Evolutionary conservation across 2,888 invertebrate species (phyloP), one percentile per base, ranked within the genome.

Genomic region (Cryptus viduatorius): DNA sequence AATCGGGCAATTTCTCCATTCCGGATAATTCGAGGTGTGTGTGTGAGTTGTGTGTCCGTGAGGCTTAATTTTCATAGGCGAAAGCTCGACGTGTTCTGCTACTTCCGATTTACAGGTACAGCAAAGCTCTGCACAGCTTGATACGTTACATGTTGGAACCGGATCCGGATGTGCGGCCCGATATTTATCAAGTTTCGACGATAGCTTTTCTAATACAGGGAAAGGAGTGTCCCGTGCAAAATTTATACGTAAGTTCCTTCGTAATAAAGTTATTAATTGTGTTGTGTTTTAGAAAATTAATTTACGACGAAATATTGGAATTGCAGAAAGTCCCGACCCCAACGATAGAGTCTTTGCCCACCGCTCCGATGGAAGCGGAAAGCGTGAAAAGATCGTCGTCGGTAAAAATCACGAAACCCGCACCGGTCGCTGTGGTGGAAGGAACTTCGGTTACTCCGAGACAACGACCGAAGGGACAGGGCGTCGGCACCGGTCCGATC

Each of bases 1-100:
- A 98, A 94, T 97, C 97, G 93, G 98, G 97, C 73, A 96, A 97
- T 91, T 98, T 98, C 93, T 96, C 96, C 87, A 97, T 98, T 94
- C 98, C 98, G 76, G 97, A 97, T 92, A 96, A 95, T 94, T 96
- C 97, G 24, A 96, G 95, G 93, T 97, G 96, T 68, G 87, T 89
- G 19, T 44, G 29, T 4, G 50, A 73, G 4, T 75, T 46, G 16
- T 50, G 19, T n/a, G 31, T 16, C 19, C 12, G 48, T 42, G 19
- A 42, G 42, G n/a, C 37, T 19, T 24, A 50, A 56, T 56, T 56
- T 42, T 29, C 24, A 29, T 78, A 53, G 50, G 5, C 59, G 59
- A 61, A 61, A 61, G 59, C 59, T 31, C 59, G 59, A 31, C 29
- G 14, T 31, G 12, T 5, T 59, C 31, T 61, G 59, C 29, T 29